Percentiles rank a stretch among this genome's conserved stretches.
These are phyloP conservation scores for Bombus affinis DNA, from an alignment of 1,140 invertebrate species.

Conservation along the genomic window DNA sequence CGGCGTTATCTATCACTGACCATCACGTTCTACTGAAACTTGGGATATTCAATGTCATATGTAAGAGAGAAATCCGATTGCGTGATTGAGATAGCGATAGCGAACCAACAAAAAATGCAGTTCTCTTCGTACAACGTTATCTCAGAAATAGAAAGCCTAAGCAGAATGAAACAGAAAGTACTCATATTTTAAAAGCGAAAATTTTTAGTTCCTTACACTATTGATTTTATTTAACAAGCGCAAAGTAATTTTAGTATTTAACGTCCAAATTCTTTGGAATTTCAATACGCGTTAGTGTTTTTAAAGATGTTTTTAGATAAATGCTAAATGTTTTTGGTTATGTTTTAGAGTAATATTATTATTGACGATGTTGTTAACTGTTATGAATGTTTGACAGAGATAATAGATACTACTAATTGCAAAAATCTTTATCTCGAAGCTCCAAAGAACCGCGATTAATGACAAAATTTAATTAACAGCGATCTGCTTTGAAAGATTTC, in stretches of 20 bases:
- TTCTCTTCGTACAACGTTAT: not conserved
- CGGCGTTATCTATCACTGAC: not conserved
- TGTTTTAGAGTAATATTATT: not conserved
- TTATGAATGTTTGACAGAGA: not conserved
- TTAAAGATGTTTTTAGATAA: not conserved
- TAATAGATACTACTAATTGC: not conserved
- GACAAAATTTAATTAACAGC: not conserved
- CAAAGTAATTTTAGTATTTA: not conserved
- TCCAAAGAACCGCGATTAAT: not conserved
- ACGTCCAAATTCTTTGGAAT: not conserved
- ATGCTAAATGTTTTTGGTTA: not conserved
- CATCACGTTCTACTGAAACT: not conserved
- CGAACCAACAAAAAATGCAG: not conserved
- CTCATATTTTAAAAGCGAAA: not conserved
- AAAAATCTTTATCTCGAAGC: not conserved
- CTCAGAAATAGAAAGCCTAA: not conserved
- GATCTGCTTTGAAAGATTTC: slow-evolving; percentile 24
- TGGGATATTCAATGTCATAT: not conserved
- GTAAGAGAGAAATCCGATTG: not conserved
- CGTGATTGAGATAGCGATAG: not conserved
- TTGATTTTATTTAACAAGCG: not conserved
- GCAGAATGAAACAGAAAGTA: not conserved
- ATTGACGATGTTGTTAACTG: not conserved
- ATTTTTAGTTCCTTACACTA: not conserved
- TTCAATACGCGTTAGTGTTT: not conserved